Conservation (phyloP, 2,888 invertebrate genomes). For the Drosophila demipolita region DNA sequence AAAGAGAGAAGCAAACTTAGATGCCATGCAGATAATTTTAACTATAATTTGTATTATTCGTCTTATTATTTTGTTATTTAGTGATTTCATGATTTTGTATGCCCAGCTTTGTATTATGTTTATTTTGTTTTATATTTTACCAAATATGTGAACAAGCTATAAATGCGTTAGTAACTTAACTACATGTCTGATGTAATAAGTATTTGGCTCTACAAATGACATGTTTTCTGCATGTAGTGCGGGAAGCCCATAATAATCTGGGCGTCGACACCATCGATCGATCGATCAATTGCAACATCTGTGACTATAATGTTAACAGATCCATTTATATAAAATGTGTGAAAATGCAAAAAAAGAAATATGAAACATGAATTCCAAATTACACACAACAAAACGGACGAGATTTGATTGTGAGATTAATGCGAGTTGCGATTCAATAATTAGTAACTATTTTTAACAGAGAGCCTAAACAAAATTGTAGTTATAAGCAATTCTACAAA, state of each 20-base stretch:
- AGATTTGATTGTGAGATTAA: neutral
- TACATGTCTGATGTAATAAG: slow-evolving; percentile 28
- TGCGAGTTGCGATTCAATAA: neutral
- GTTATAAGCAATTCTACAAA: slow-evolving; percentile 1
- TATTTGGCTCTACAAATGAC: slow-evolving; percentile 35
- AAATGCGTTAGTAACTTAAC: slow-evolving; percentile 9
- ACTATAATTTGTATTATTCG: neutral
- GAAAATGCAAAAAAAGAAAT: slow-evolving; percentile 55
- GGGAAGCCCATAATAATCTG: slow-evolving; percentile 68
- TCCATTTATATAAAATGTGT: slow-evolving; percentile 61
- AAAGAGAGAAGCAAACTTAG: neutral
- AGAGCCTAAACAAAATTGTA: neutral
- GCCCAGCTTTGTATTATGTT: neutral
- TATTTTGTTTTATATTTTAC: slow-evolving; percentile 10
- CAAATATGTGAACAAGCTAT: slow-evolving; percentile 30
- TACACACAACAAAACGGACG: slow-evolving; percentile 43
- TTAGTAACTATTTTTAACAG: slow-evolving; percentile 2
- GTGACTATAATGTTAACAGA: slow-evolving; percentile 17
- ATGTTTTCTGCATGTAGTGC: slow-evolving; percentile 46
- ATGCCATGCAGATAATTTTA: slow-evolving; percentile 1
- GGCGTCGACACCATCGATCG: slow-evolving; percentile 5
- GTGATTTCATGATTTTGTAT: slow-evolving; percentile 5
- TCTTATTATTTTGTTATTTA: neutral
- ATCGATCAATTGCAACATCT: slow-evolving; percentile 18
- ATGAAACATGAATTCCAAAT: slow-evolving; percentile 23